Evolutionary conservation across 1,140 invertebrate species (phyloP).

Genomic region (Fopius arisanus): DNA sequence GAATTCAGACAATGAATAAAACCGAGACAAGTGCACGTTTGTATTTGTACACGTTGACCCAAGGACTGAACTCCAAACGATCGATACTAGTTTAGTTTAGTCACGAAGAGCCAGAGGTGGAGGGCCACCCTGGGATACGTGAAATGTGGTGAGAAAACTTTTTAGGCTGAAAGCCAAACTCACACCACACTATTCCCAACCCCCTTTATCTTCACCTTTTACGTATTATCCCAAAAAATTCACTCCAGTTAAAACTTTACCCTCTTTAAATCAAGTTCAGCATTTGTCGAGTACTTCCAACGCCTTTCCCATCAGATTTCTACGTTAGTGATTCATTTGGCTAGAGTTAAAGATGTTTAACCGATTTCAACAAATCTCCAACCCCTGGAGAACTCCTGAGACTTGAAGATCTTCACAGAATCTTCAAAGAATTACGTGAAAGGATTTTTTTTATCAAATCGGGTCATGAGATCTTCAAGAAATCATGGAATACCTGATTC

Average conservation of each 20-base stretch:
- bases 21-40: background rate
- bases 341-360: too few relatives aligned
- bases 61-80: background rate
- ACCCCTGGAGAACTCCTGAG: too few relatives aligned
- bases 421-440: too few relatives aligned
- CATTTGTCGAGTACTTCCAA: background rate
- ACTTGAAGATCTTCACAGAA: too few relatives aligned
- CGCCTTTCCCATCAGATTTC: background rate
- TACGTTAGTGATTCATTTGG: background rate
- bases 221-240: slow-evolving; percentile 21
- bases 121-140: background rate
- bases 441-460: too few relatives aligned
- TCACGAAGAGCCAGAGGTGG: background rate
- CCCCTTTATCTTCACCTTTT: slow-evolving; percentile 24
- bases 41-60: background rate
- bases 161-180: slow-evolving; percentile 24
- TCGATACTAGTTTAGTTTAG: slow-evolving; percentile 18
- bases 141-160: slow-evolving; percentile 20
- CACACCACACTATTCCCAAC: background rate
- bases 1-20: background rate
- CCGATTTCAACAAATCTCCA: too few relatives aligned
- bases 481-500: too few relatives aligned
- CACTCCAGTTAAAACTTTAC: slow-evolving; percentile 2
- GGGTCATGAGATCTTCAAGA: too few relatives aligned
- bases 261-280: slow-evolving; percentile 3